Evolutionary conservation across 2,113 vertebrate genomes (phyloP).

Genomic region (Dipodomys spectabilis): DNA sequence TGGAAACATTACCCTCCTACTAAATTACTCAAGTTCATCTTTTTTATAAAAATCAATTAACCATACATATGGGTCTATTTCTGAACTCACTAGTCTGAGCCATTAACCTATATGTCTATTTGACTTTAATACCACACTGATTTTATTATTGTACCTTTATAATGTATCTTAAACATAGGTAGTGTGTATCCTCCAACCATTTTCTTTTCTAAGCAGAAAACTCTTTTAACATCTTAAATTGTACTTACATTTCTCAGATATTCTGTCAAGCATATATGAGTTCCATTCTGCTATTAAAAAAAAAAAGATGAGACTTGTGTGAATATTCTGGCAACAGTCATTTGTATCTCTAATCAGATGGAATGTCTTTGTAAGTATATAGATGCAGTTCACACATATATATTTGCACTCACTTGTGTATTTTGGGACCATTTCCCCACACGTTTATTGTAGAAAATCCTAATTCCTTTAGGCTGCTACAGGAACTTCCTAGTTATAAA

Average conservation of each 20-base stretch:
- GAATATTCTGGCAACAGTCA: not conserved
- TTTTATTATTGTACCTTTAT: slow-evolving; percentile 8
- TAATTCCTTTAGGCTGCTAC: not conserved
- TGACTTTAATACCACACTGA: no score
- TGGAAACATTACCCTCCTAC: no score
- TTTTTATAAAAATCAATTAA: no score
- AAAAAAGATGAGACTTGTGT: no score
- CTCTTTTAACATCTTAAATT: not conserved
- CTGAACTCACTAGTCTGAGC: no score
- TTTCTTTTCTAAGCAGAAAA: slow-evolving; percentile 28
- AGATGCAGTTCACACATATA: not conserved
- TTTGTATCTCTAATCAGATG: not conserved
- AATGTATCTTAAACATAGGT: slow-evolving; percentile 4
- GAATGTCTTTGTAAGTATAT: not conserved
- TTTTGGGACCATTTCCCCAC: not conserved
- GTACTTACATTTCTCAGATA: not conserved
- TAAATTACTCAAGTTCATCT: no score
- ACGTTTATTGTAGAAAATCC: slow-evolving; percentile 43
- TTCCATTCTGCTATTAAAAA: no score
- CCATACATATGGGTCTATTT: no score
- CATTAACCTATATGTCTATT: no score
- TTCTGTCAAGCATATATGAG: not conserved
- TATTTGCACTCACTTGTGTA: not conserved
- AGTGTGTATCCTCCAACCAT: not conserved
- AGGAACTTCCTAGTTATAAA: not conserved